Conservation (phyloP, 1,140 invertebrate genomes). For the Ectropis grisescens region DNA sequence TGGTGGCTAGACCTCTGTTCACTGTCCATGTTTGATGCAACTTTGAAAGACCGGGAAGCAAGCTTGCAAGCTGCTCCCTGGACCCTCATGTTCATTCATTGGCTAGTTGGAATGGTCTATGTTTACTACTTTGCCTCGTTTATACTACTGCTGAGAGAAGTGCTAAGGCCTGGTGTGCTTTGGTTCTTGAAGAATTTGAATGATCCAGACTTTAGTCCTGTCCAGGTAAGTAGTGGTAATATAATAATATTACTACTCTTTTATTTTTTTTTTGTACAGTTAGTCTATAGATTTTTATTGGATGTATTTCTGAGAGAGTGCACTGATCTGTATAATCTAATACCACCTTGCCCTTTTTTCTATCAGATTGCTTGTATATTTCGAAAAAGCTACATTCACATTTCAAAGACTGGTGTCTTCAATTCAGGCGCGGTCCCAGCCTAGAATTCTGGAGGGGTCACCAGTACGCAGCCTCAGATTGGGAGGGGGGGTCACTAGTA, state of each 20-base stretch:
- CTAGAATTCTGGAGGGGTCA: too few species aligned
- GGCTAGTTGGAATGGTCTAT: conserved; percentile 99
- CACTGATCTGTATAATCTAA: too few species aligned
- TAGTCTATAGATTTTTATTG: too few species aligned
- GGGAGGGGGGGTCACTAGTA: too few species aligned
- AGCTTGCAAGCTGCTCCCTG: conserved; percentile 92
- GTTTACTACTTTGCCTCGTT: conserved; percentile 99
- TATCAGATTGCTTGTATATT: too few species aligned
- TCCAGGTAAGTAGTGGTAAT: conserved; percentile 88
- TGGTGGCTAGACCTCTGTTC: conserved; percentile 99
- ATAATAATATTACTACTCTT: not conserved
- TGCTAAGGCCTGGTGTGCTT: conserved; percentile 93
- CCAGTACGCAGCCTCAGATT: too few species aligned
- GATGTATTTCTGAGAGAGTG: too few species aligned
- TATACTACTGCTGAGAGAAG: conserved; percentile 92
- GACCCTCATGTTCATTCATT: conserved; percentile 98
- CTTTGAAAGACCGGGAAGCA: conserved; percentile 87
- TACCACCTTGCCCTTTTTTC: too few species aligned
- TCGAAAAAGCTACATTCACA: too few species aligned
- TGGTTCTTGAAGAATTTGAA: conserved; percentile 98
- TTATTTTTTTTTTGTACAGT: conserved; percentile 2
- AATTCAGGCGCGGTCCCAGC: too few species aligned
- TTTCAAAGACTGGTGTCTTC: too few species aligned
- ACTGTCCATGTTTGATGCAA: conserved; percentile 94
- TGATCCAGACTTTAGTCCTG: conserved; percentile 99